Base-by-base conservation (phyloP, 2,888 invertebrate species). In the Eubasilissa splendida region DNA sequence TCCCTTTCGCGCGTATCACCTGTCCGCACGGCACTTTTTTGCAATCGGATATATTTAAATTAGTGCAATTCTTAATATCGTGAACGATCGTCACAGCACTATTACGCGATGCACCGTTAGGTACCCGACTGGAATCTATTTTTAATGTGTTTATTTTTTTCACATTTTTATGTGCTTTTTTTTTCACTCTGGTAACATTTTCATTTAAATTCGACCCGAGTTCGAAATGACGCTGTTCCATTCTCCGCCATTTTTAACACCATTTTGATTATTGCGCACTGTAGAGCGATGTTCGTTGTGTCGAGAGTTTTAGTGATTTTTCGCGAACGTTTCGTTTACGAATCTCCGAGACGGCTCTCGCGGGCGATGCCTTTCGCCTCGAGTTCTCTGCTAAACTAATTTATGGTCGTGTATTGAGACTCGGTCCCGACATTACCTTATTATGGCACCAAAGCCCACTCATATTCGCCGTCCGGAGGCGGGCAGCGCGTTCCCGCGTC, bases 391-490 rank as follows among this genome's bases (percentile, higher is more conserved):
- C 79, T 58, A 80, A 80, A 84, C 84, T 84, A 84, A 84, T 84
- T 84, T 84, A 84, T 84, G 84, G 84, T 58, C 76, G 52, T 80
- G 82, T 79, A 82, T 80, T 82, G 81, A 83, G 77, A 74, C 79
- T 60, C 82, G 59, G 77, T 80, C 80, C 82, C 80, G 78, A 77
- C 76, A 79, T 83, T 84, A 82, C 82, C 84, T 84, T 81, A 83
- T 84, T 84, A 84, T 84, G 84, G 84, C 79, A 82, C 81, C 83
- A 82, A 84, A 82, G 78, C 84, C 84, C 81, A 84, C 84, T 80
- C 84, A 81, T 81, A 80, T 84, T 82, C 76, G 82, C 81, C 80
- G 76, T 54, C 31, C 83, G 82, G 74, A 76, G 82, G 82, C 81
- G 83, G 77, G 56, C 33, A 60, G 65, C n/a, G 80, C 54, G 77